Conservation (phyloP, 2,888 invertebrate species). For the Acanthosepion esculentum region DNA sequence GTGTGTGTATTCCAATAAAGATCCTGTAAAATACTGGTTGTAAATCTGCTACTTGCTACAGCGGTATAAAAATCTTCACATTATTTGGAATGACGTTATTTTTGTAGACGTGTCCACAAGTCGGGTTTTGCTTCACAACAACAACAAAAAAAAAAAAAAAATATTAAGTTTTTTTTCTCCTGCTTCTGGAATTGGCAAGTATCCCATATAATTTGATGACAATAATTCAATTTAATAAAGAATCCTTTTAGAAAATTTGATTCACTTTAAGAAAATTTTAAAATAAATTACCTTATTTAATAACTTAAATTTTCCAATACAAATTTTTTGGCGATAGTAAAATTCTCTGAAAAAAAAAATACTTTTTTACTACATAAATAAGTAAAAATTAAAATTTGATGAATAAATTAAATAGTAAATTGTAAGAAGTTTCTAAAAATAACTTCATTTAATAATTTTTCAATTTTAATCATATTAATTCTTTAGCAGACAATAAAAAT, state of each 20-base stretch:
- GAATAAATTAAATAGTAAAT: not conserved
- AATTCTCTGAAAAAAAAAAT: not conserved
- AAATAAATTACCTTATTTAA: too few relatives aligned
- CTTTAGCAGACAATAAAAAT: too few relatives aligned
- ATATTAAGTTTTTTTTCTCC: not conserved
- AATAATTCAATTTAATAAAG: not conserved
- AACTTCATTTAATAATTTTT: too few relatives aligned
- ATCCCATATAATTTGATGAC: not conserved
- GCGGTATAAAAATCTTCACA: not conserved
- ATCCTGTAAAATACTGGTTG: not conserved
- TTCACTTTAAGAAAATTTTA: not conserved
- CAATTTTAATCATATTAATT: too few relatives aligned
- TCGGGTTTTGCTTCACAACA: not conserved
- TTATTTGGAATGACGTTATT: not conserved
- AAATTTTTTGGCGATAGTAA: too few relatives aligned
- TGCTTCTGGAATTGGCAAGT: constrained; percentile 10
- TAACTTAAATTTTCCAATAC: too few relatives aligned
- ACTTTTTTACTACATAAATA: not conserved
- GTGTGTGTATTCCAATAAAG: not conserved
- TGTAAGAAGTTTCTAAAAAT: not conserved
- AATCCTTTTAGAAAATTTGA: not conserved
- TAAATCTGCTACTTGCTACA: not conserved
- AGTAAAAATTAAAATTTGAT: not conserved
- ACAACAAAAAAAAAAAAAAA: not conserved
- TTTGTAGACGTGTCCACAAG: not conserved